A percentile compares a stretch with the other conserved stretches of the same genome.
Evolutionary conservation across 1,140 invertebrate genomes (phyloP).

Genomic region (Laupala kohalensis): DNA sequence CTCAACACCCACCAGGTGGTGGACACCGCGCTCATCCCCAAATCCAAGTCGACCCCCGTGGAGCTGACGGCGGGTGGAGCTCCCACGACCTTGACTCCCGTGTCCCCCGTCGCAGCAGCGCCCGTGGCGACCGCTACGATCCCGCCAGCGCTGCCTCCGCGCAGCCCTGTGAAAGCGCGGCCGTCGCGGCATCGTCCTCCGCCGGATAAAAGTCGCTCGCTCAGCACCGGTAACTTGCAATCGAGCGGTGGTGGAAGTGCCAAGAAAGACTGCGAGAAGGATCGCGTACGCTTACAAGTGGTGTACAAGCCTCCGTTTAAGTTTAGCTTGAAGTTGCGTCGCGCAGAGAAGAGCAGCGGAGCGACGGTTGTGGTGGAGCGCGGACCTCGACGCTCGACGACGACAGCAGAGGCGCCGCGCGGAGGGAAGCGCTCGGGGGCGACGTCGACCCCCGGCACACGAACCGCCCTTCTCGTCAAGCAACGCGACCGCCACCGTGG

Average conservation of each 20-base stretch:
- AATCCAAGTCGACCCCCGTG: slow-evolving; percentile 15
- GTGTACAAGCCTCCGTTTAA: slow-evolving; percentile 76
- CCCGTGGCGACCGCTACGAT: slow-evolving; percentile 15
- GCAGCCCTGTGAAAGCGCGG: background rate
- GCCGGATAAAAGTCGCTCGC: slow-evolving; percentile 28
- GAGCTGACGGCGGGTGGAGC: slow-evolving; percentile 27
- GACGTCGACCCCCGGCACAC: background rate
- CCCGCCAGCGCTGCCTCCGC: slow-evolving; percentile 22
- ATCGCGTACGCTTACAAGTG: slow-evolving; percentile 62
- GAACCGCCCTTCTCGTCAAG: background rate
- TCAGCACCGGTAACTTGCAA: slow-evolving; percentile 27
- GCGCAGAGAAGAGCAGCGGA: slow-evolving; percentile 6
- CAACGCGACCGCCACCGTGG: background rate
- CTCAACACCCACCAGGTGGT: slow-evolving; percentile 45
- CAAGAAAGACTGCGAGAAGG: slow-evolving; percentile 27
- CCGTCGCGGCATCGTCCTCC: slow-evolving; percentile 17
- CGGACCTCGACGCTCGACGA: slow-evolving; percentile 22
- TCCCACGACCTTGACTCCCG: background rate
- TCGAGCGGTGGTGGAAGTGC: slow-evolving; percentile 32
- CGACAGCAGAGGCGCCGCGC: background rate
- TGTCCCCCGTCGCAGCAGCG: background rate
- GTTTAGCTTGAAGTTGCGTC: slow-evolving; percentile 61
- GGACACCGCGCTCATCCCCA: slow-evolving; percentile 12
- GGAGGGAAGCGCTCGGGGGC: slow-evolving; percentile 8
- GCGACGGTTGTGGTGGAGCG: slow-evolving; percentile 14